Evolutionary conservation across 2,797 vertebrate genomes (phyloP).

Genomic region (Labroides dimidiatus): DNA sequence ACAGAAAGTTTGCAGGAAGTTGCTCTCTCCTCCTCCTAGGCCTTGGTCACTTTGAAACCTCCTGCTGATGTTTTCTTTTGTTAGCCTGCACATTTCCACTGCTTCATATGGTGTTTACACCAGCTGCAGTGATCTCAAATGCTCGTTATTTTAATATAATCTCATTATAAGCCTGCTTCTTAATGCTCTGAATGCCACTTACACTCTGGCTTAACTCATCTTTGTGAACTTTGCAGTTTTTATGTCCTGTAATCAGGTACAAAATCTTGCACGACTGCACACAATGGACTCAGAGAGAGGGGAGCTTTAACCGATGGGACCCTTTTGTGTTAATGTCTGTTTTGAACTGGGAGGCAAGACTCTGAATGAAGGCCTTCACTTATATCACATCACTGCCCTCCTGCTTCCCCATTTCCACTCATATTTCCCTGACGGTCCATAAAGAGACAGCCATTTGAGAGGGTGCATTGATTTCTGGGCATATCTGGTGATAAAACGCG

Average conservation of each 20-base stretch:
- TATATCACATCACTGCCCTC: slow-evolving; percentile 72
- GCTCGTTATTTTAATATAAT: slow-evolving; percentile 31
- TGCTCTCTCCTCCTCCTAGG: not conserved
- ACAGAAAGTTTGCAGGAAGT: not conserved
- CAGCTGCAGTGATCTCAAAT: slow-evolving; percentile 21
- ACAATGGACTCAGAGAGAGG: slow-evolving; percentile 69
- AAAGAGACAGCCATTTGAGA: slow-evolving; percentile 84
- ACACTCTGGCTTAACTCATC: slow-evolving; percentile 32
- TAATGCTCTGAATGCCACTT: slow-evolving; percentile 35
- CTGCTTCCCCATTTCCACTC: slow-evolving; percentile 73
- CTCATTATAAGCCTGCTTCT: slow-evolving; percentile 21
- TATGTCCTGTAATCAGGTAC: slow-evolving; percentile 70
- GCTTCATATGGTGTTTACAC: slow-evolving; percentile 25
- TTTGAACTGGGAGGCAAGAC: slow-evolving; percentile 68
- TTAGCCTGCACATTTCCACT: not conserved
- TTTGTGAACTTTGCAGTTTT: slow-evolving; percentile 64
- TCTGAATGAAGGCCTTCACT: slow-evolving; percentile 74
- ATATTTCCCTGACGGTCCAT: slow-evolving; percentile 82
- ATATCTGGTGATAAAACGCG: slow-evolving; percentile 84
- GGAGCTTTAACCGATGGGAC: slow-evolving; percentile 73
- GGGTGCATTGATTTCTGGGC: slow-evolving; percentile 83
- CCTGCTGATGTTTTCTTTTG: not conserved
- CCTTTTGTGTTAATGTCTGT: slow-evolving; percentile 72
- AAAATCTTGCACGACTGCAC: slow-evolving; percentile 66
- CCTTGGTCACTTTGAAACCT: not conserved